phyloP scores from a whole-genome alignment of 2,797 vertebrate species.

The Macropodus opercularis region DNA sequence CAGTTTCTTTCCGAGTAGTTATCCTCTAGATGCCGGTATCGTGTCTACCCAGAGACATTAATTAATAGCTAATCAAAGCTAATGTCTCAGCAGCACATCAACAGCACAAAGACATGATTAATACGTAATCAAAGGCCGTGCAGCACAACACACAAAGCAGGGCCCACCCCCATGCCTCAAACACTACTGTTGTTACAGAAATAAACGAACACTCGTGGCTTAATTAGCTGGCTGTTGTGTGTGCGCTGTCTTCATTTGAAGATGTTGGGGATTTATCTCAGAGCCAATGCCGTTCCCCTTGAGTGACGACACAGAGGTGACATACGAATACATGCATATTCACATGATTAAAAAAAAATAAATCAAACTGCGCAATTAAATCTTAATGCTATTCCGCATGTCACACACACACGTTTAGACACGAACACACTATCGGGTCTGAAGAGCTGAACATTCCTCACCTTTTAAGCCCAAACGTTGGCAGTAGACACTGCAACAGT shows the following conservation, averaged over 20 bases:
- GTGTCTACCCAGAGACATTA: constrained; percentile 83
- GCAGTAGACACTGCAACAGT: constrained; percentile 90
- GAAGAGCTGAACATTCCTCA: constrained; percentile 63
- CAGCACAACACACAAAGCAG: constrained; percentile 80
- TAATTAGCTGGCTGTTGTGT: constrained; percentile 79
- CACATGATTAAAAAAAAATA: constrained; percentile 22
- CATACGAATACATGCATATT: constrained; percentile 40
- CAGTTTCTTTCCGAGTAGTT: constrained; percentile 72
- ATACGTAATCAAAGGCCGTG: constrained; percentile 87
- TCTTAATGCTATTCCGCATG: constrained; percentile 13
- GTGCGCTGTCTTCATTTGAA: constrained; percentile 73
- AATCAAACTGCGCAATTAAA: constrained; percentile 11
- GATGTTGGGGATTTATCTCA: constrained; percentile 70
- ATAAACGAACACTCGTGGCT: constrained; percentile 75
- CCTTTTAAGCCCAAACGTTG: constrained; percentile 87
- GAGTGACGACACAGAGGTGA: constrained; percentile 73
- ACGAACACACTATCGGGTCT: constrained; percentile 1
- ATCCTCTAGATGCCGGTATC: constrained; percentile 80
- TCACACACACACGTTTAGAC: constrained; percentile 12
- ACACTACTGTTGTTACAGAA: constrained; percentile 79
- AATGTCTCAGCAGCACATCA: constrained; percentile 81
- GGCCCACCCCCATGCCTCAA: constrained; percentile 77
- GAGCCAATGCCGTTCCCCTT: constrained; percentile 67
- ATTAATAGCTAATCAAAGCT: constrained; percentile 90
- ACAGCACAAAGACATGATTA: constrained; percentile 85